phyloP scores from a whole-genome alignment of 64 coral and sea anemone genomes.

The Acropora yongei region DNA sequence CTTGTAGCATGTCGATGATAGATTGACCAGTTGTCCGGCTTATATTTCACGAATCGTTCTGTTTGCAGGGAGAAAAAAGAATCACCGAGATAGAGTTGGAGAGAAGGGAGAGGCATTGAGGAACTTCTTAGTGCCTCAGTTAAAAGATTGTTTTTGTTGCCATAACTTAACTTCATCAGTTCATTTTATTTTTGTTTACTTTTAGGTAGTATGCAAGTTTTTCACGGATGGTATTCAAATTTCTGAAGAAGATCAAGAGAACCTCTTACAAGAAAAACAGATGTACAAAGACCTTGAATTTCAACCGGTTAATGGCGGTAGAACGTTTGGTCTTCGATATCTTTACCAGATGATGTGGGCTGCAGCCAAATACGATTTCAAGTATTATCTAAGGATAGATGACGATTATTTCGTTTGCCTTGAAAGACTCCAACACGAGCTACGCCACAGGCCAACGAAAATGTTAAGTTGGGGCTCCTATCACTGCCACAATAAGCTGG shows the following conservation, averaged over 20 bases:
- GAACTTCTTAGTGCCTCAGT: no score
- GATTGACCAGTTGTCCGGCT: no score
- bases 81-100: no score
- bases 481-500: slow-evolving; percentile 30
- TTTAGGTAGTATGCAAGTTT: slow-evolving; percentile 7
- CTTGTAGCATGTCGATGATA: no score
- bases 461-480: slow-evolving; percentile 44
- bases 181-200: no score
- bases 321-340: slow-evolving; percentile 53
- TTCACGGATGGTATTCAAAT: slow-evolving; percentile 17
- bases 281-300: background rate
- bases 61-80: no score
- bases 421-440: slow-evolving; percentile 38
- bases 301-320: slow-evolving; percentile 32
- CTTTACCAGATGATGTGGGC: slow-evolving; percentile 59
- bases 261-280: background rate
- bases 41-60: no score
- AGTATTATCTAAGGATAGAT: slow-evolving; percentile 53
- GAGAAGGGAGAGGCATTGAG: no score
- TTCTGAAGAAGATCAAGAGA: background rate
- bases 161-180: no score
- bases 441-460: slow-evolving; percentile 24
- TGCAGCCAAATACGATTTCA: slow-evolving; percentile 13
- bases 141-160: no score
- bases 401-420: slow-evolving; percentile 68